phyloP scores from a whole-genome alignment of 2,797 vertebrate genomes.

The Bucorvus abyssinicus region DNA sequence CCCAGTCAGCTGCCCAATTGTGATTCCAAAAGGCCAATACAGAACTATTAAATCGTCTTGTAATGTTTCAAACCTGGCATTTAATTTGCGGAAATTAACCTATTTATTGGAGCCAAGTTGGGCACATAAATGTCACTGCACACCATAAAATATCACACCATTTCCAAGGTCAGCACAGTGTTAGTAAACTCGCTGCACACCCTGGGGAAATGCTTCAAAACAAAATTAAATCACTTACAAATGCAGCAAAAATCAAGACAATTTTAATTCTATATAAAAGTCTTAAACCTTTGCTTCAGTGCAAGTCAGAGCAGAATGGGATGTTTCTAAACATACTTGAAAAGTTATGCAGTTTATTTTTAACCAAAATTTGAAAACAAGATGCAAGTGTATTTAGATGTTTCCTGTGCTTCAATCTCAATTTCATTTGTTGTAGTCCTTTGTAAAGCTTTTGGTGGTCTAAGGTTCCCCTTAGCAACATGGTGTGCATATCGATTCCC shows the following conservation, averaged over 20 bases:
- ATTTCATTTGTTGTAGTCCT: not conserved
- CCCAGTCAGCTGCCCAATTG: not conserved
- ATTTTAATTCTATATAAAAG: not conserved
- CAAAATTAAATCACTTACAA: not conserved
- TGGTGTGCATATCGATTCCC: not conserved
- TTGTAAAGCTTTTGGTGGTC: not conserved
- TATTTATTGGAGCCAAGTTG: constrained; percentile 57
- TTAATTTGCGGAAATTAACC: constrained; percentile 67
- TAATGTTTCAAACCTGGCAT: constrained; percentile 55
- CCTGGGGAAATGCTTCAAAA: not conserved
- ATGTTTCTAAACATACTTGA: not conserved
- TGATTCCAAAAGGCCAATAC: not conserved
- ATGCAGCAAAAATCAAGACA: not conserved
- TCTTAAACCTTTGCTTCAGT: not conserved
- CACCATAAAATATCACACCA: constrained; percentile 45
- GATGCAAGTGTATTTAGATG: not conserved
- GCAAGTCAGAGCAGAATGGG: not conserved
- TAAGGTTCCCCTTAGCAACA: not conserved
- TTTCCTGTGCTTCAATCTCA: not conserved
- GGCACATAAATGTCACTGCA: constrained; percentile 64
- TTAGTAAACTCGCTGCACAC: not conserved
- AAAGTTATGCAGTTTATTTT: not conserved
- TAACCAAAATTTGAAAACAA: not conserved
- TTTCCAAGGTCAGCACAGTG: constrained; percentile 28
- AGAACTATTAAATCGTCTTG: constrained; percentile 15